Evolutionary conservation across 2,888 invertebrate genomes (phyloP).

Genomic region (Oxyscelio sp.): DNA sequence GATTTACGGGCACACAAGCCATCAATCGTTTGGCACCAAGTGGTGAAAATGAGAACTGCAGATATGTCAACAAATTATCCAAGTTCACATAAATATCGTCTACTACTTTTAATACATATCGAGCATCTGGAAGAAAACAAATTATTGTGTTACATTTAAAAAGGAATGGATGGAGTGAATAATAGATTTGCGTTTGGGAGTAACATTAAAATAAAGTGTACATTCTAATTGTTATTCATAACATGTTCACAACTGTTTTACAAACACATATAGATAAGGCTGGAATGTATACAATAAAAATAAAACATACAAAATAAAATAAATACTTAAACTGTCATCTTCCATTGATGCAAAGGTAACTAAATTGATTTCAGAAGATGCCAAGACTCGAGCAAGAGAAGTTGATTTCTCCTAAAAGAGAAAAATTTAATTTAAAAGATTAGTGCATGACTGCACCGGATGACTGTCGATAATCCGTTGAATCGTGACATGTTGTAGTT

Average conservation of each 20-base stretch:
- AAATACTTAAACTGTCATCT: constrained; percentile 3
- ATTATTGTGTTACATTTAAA: no score
- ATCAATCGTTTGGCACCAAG: constrained; percentile 3
- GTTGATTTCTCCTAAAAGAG: constrained; percentile 41
- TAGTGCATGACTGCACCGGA: constrained; percentile 57
- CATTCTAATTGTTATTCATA: no score
- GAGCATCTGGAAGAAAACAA: no score
- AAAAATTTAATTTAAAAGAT: constrained; percentile 68
- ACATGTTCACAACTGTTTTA: no score
- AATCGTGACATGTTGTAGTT: constrained; percentile 68
- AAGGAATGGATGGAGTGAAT: no score
- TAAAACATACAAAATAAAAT: not conserved
- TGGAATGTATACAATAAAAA: no score
- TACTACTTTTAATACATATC: constrained; percentile 8
- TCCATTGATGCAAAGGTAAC: constrained; percentile 32
- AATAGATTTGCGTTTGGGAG: no score
- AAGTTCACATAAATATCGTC: constrained; percentile 10
- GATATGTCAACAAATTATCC: constrained; percentile 1
- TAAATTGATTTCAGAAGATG: constrained; percentile 40
- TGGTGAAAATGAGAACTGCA: not conserved
- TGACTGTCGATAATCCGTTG: constrained; percentile 67
- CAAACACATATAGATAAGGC: no score
- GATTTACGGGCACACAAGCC: not conserved
- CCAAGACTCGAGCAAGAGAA: constrained; percentile 26
- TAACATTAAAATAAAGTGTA: no score